phyloP scores from a whole-genome alignment of 1,140 invertebrate genomes.

The Dendrolimus punctatus region DNA sequence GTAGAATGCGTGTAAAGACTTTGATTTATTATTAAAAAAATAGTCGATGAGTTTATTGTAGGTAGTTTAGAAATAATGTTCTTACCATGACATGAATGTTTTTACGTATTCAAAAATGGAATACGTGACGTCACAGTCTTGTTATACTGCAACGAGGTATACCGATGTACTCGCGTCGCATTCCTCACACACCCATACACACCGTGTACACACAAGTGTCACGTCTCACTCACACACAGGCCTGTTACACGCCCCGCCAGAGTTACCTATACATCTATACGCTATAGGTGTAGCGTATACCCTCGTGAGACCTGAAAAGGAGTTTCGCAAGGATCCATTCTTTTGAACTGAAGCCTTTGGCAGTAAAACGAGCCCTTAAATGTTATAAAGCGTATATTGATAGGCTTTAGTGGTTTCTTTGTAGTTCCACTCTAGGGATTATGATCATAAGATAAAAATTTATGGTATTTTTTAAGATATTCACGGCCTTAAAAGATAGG shows the following conservation, averaged over 20 bases:
- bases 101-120: not conserved
- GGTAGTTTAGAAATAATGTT: not conserved
- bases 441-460: no score
- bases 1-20: no score
- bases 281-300: slow-evolving; percentile 34
- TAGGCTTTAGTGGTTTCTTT: slow-evolving; percentile 30
- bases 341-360: slow-evolving; percentile 57
- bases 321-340: slow-evolving; percentile 59
- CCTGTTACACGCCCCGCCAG: slow-evolving; percentile 36
- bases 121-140: slow-evolving; percentile 33
- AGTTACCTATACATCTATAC: slow-evolving; percentile 42
- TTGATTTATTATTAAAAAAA: no score
- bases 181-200: slow-evolving; percentile 37
- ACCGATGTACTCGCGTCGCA: slow-evolving; percentile 27
- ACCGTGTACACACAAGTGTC: slow-evolving; percentile 20
- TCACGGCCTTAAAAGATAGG: no score
- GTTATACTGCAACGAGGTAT: slow-evolving; percentile 21
- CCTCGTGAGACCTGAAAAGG: slow-evolving; percentile 63
- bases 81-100: not conserved
- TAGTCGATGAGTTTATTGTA: not conserved
- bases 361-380: slow-evolving; percentile 51
- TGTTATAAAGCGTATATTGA: slow-evolving; percentile 39
- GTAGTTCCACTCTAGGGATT: slow-evolving; percentile 30
- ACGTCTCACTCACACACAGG: slow-evolving; percentile 42
- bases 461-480: no score